Conservation (phyloP, 2,888 invertebrate species). For the Cataglyphis rosenhaueri region DNA sequence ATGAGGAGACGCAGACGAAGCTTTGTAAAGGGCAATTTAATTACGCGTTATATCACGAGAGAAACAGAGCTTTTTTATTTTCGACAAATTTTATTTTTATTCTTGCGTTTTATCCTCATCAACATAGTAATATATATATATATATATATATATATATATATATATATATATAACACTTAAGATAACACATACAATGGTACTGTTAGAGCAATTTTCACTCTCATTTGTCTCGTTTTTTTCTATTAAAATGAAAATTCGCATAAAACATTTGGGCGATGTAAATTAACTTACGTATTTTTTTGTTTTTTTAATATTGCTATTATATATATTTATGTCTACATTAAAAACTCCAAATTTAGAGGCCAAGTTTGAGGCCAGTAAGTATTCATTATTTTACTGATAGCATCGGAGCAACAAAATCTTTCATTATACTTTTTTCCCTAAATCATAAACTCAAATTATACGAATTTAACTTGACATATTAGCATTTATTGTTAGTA, state of each 20-base stretch:
- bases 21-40: background rate
- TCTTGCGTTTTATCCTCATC: background rate
- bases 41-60: background rate
- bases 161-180: background rate
- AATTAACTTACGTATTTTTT: background rate
- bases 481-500: background rate
- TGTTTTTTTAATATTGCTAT: background rate
- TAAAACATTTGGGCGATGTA: background rate
- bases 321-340: conserved; percentile 1
- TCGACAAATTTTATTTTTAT: background rate
- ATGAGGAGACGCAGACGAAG: conserved; percentile 4
- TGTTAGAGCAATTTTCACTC: background rate
- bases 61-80: background rate
- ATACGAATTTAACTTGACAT: background rate
- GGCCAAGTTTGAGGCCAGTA: background rate
- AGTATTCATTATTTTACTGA: background rate
- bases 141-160: background rate
- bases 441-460: background rate
- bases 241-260: background rate
- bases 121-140: background rate
- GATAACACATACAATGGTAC: background rate
- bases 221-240: background rate
- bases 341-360: conserved; percentile 1
- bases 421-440: background rate
- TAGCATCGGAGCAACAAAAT: background rate